Conservation (phyloP, 2,888 invertebrate species). For the Netelia melanura region DNA sequence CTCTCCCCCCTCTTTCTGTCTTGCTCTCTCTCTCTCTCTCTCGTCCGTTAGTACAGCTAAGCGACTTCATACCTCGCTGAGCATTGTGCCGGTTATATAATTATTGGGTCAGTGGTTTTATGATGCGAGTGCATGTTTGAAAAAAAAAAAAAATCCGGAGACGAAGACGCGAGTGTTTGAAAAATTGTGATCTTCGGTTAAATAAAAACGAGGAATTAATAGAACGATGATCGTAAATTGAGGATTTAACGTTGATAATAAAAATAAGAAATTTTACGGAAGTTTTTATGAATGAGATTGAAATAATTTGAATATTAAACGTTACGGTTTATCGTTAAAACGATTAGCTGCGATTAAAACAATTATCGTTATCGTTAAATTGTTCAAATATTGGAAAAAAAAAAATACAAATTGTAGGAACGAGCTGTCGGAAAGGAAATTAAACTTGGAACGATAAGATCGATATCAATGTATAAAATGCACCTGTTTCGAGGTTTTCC, state of each 20-base stretch:
- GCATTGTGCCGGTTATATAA: constrained; percentile 66
- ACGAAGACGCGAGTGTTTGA: background rate
- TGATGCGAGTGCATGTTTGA: constrained; percentile 51
- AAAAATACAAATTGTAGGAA: too few species aligned
- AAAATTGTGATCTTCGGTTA: background rate
- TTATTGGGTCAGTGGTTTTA: constrained; percentile 68
- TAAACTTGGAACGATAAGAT: background rate
- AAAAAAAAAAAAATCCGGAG: background rate
- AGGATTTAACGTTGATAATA: too few species aligned
- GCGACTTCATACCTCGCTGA: constrained; percentile 66
- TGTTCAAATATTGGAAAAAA: too few species aligned
- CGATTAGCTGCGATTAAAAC: too few species aligned
- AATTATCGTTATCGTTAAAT: too few species aligned
- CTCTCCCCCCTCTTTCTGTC: constrained; percentile 9
- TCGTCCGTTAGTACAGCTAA: constrained; percentile 43
- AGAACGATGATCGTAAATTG: too few species aligned
- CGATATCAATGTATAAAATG: constrained; percentile 7
- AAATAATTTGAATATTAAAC: too few species aligned
- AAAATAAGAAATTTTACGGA: too few species aligned
- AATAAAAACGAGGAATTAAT: too few species aligned
- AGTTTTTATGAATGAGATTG: too few species aligned
- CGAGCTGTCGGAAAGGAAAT: too few species aligned
- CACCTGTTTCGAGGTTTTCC: constrained; percentile 16
- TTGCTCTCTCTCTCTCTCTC: constrained; percentile 21
- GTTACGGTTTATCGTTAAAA: too few species aligned